A percentile compares a stretch with the other conserved stretches of the same genome.
Conservation (phyloP, 1,140 invertebrate genomes). For the Drosophila sucinea region DNA sequence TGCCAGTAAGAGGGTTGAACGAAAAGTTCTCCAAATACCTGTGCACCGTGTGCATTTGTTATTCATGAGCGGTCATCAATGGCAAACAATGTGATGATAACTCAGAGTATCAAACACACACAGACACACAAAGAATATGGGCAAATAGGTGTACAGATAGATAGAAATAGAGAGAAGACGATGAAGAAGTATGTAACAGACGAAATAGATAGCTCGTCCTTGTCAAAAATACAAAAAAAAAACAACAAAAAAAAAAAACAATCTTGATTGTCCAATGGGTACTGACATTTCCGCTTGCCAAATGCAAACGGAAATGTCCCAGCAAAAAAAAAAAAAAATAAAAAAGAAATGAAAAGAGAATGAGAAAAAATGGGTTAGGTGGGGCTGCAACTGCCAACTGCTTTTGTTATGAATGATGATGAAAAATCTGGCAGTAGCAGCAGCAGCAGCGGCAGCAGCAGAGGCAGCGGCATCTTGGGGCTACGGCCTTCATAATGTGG, state of each 20-base stretch:
- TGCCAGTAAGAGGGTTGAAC: not conserved
- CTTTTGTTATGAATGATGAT: conserved; percentile 81
- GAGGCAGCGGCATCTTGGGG: conserved; percentile 24
- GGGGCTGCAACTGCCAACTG: conserved; percentile 76
- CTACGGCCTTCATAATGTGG: conserved; percentile 19
- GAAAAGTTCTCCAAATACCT: conserved; percentile 32
- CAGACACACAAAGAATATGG: conserved; percentile 5
- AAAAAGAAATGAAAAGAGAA: conserved; percentile 28
- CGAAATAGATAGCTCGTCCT: conserved; percentile 40
- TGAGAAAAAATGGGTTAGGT: conserved; percentile 45
- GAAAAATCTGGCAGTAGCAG: conserved; percentile 77
- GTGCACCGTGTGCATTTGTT: conserved; percentile 70
- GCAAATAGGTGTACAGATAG: conserved; percentile 8
- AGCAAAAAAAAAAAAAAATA: conserved; percentile 39
- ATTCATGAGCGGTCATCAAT: conserved; percentile 78
- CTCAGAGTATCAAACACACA: conserved; percentile 31
- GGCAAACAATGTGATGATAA: conserved; percentile 75
- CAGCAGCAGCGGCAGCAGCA: conserved; percentile 42
- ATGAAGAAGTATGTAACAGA: conserved; percentile 20
- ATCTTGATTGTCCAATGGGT: conserved; percentile 74
- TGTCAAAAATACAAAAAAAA: conserved; percentile 47
- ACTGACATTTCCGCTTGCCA: conserved; percentile 79
- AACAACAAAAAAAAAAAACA: conserved; percentile 9
- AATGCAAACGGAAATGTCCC: conserved; percentile 79
- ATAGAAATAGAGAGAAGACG: not conserved